A percentile compares a stretch with the other conserved stretches of the same genome.
Conservation (phyloP, 2,113 vertebrate species). For the Petromus typicus region DNA sequence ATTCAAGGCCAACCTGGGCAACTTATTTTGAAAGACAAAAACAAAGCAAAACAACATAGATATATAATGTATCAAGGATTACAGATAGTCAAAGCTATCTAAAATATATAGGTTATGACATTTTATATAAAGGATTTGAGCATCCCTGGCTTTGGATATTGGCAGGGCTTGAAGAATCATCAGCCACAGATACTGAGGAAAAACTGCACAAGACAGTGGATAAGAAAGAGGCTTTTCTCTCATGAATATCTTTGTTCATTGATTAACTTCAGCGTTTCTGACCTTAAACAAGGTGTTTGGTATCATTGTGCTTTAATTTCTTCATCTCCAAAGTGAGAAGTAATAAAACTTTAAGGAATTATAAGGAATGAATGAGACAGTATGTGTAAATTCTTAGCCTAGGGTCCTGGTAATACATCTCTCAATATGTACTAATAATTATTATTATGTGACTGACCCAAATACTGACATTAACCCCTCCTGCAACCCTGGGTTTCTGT, state of each 20-base stretch:
- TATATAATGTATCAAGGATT: background rate
- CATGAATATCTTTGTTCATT: background rate
- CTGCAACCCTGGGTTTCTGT: background rate
- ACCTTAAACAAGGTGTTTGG: background rate
- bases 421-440: background rate
- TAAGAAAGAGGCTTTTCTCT: background rate
- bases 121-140: background rate
- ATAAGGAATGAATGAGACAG: background rate
- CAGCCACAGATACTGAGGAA: background rate
- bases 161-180: background rate
- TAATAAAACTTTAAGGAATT: background rate
- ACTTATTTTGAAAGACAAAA: background rate
- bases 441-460: background rate
- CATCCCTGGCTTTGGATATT: background rate
- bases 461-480: background rate
- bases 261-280: background rate
- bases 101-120: background rate
- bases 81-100: background rate
- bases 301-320: background rate
- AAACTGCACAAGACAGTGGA: too few relatives aligned
- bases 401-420: background rate
- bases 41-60: background rate
- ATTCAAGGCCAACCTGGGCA: background rate
- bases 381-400: background rate
- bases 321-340: background rate